Conservation (phyloP, 2,797 vertebrate species). For the Denticeps clupeoides region DNA sequence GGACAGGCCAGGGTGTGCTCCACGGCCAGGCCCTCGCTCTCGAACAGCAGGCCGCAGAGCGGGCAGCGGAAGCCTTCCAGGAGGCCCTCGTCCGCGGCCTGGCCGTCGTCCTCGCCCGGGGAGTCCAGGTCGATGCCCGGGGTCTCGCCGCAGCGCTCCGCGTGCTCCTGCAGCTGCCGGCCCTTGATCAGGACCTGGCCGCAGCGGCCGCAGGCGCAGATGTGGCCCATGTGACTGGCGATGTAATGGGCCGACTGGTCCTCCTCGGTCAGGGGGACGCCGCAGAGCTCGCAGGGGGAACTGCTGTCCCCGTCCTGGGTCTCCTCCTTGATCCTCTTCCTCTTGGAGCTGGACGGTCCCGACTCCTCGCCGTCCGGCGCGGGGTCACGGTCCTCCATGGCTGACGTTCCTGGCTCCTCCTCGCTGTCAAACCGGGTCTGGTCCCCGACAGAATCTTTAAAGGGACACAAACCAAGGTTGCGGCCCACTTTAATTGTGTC, state of each 20-base stretch:
- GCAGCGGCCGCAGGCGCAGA: constrained; percentile 92
- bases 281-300: constrained; percentile 81
- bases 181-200: constrained; percentile 94
- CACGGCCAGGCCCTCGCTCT: constrained; percentile 76
- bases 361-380: constrained; percentile 40
- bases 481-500: constrained; percentile 71
- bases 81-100: constrained; percentile 73
- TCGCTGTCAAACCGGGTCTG: constrained; percentile 24
- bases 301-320: constrained; percentile 27
- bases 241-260: constrained; percentile 88
- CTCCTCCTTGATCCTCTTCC: constrained; percentile 54
- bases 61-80: constrained; percentile 79
- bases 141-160: constrained; percentile 84
- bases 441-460: constrained; percentile 57
- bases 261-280: constrained; percentile 71
- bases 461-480: constrained; percentile 49
- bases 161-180: constrained; percentile 89
- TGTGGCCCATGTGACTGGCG: constrained; percentile 88
- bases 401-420: constrained; percentile 39
- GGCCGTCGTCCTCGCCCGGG: constrained; percentile 66
- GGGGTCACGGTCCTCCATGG: constrained; percentile 39
- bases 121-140: constrained; percentile 73
- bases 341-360: constrained; percentile 34
- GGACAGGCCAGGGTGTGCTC: constrained; percentile 84
- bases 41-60: constrained; percentile 81